A percentile compares a stretch with the other conserved stretches of the same genome.
Conservation (phyloP, 2,888 invertebrate species). For the Hypena proboscidalis region DNA sequence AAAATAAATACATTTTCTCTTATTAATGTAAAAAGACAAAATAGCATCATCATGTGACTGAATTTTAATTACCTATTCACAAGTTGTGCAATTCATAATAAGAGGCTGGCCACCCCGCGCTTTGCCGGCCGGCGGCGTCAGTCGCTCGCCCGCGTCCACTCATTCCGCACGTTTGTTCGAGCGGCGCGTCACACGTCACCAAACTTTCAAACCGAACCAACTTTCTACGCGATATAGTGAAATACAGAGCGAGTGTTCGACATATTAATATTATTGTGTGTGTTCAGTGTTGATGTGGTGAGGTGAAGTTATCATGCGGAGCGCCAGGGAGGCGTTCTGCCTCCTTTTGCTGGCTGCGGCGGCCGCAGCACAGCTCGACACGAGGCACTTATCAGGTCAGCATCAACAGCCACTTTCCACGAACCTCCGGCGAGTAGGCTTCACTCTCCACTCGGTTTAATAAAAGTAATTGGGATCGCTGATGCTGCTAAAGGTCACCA, state of each 20-base stretch:
- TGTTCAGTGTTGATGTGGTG: constrained; percentile 78
- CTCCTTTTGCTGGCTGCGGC: constrained; percentile 66
- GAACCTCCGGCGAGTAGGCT: constrained; percentile 5
- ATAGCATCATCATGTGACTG: constrained; percentile 4
- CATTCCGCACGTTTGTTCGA: constrained; percentile 35
- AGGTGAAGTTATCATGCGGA: constrained; percentile 74
- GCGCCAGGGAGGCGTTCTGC: constrained; percentile 80
- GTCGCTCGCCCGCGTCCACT: constrained; percentile 64
- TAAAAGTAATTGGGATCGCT: background rate
- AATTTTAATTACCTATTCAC: constrained; percentile 15
- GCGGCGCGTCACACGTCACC: constrained; percentile 64
- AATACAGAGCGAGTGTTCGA: constrained; percentile 44
- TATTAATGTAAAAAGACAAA: background rate
- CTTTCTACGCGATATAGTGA: constrained; percentile 60
- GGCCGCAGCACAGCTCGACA: constrained; percentile 72
- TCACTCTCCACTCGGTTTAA: background rate
- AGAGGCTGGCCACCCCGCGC: constrained; percentile 31
- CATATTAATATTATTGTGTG: constrained; percentile 53
- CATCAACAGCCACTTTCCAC: constrained; percentile 13
- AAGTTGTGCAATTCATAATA: constrained; percentile 17
- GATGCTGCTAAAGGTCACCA: background rate
- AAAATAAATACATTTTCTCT: no score
- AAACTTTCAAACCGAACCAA: constrained; percentile 73
- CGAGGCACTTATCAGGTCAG: constrained; percentile 79
- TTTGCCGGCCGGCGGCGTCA: constrained; percentile 62